Percentiles rank a stretch among this genome's conserved stretches.
phyloP scores from a whole-genome alignment of 2,888 invertebrate genomes.

The Campopleginae sp. region DNA sequence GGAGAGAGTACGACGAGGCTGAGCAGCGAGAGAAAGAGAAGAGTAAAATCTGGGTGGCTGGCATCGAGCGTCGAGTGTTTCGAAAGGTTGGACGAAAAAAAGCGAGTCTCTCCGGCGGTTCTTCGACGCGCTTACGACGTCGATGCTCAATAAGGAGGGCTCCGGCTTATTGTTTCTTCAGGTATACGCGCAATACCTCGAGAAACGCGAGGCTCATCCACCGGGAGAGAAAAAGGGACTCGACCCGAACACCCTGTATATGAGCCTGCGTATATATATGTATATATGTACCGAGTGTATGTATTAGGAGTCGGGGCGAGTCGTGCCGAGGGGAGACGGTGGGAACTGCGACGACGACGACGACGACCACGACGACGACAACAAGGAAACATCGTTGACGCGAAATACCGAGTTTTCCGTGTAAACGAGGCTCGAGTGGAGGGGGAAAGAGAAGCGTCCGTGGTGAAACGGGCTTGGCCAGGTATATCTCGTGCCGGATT shows the following conservation, averaged over 20 bases:
- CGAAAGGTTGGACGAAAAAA: slow-evolving; percentile 19
- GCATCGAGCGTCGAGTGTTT: slow-evolving; percentile 18
- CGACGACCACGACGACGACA: background rate
- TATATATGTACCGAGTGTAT: background rate
- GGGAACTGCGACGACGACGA: background rate
- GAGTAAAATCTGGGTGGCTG: background rate
- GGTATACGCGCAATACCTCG: background rate
- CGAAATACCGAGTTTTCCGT: background rate
- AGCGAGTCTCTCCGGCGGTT: background rate
- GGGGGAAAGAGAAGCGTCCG: background rate
- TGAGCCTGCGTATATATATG: background rate
- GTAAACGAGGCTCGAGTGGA: background rate
- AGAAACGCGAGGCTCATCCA: background rate
- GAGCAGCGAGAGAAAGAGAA: background rate
- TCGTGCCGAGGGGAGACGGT: background rate
- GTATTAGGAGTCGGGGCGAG: background rate
- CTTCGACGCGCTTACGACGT: background rate
- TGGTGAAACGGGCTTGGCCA: background rate
- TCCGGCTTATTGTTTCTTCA: slow-evolving; percentile 10
- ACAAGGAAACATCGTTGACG: background rate
- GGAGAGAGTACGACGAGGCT: background rate
- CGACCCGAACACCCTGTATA: background rate
- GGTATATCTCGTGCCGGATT: slow-evolving; percentile 1
- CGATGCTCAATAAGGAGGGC: background rate
- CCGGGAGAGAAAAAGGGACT: slow-evolving; percentile 1